Percentiles rank a stretch among this genome's conserved stretches.
These are phyloP conservation scores for Tetramorium bicarinatum DNA, from an alignment of 2,888 invertebrate genomes.

Conservation along the genomic window DNA sequence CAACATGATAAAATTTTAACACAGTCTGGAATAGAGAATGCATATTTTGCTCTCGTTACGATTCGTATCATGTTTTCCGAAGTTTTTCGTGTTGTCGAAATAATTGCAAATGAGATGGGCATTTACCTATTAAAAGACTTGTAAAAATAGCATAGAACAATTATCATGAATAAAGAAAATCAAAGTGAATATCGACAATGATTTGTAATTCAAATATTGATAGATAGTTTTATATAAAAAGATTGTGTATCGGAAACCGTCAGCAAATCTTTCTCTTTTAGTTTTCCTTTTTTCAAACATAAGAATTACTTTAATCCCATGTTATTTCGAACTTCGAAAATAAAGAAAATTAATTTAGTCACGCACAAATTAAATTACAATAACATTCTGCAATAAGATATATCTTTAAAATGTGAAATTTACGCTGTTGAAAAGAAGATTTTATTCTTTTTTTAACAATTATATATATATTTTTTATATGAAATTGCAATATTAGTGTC, in stretches of 20 bases:
- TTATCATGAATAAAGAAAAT: background rate
- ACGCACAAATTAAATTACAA: background rate
- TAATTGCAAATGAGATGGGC: background rate
- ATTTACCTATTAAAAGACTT: conserved; percentile 7
- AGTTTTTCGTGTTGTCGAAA: background rate
- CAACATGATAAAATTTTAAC: conserved; percentile 4
- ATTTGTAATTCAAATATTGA: conserved; percentile 21
- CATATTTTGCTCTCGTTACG: background rate
- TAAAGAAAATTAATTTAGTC: background rate
- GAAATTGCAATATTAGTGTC: conserved; percentile 3
- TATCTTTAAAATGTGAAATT: background rate
- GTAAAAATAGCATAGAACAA: conserved; percentile 12
- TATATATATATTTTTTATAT: conserved; percentile 23
- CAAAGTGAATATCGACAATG: conserved; percentile 27
- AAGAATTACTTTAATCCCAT: background rate
- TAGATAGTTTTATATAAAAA: conserved; percentile 12
- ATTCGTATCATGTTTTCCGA: background rate
- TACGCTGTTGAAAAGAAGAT: background rate
- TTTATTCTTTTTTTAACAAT: conserved; percentile 12
- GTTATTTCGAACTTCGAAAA: background rate
- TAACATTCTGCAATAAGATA: conserved; percentile 8
- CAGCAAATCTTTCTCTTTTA: background rate
- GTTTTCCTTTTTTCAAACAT: conserved; percentile 9
- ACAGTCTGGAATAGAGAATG: background rate
- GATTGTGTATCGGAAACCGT: background rate